Base-by-base conservation (phyloP, 2,888 invertebrate species). In the Megalurothrips usitatus region DNA sequence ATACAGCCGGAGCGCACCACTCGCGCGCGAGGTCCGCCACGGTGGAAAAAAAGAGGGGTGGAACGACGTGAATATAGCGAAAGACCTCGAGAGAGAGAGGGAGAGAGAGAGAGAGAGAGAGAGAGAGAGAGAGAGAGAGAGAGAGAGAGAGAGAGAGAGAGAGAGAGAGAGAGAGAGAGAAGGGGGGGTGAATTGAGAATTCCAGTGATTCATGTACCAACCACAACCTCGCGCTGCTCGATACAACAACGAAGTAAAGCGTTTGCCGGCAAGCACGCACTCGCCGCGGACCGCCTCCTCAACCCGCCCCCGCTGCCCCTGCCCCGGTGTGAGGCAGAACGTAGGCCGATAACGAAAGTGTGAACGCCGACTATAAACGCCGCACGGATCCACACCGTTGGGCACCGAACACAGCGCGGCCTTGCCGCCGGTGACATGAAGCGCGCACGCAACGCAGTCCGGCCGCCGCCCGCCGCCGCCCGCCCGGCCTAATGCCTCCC, bases 221-320 rank as follows among this genome's bases (percentile, higher is more conserved):
- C 58, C 11, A 58, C n/a, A n/a, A n/a, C n/a, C n/a, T n/a, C n/a
- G n/a, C n/a, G n/a, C n/a, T 52, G 14, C 58, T 58, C 58, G 58
- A 58, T 58, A 58, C 58, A 43, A 58, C 58, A 75, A 75, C 68
- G 26, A 75, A 75, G 68, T 75, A 75, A 58, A 75, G 68, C 68
- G 23, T 12, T 26, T 23, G 26, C 68, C 11, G 68, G 68, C 26
- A 11, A 23, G 68, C 68, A n/a, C 58, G 58, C 68, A 23, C n/a
- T n/a, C 58, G 11, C 19, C 58, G 23, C 9, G 68, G 68, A n/a
- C n/a, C n/a, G n/a, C n/a, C n/a, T n/a, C n/a, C n/a, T n/a, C n/a
- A n/a, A n/a, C n/a, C n/a, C n/a, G n/a, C n/a, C n/a, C n/a, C n/a
- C n/a, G n/a, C n/a, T n/a, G n/a, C n/a, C n/a, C n/a, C n/a, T n/a